Evolutionary conservation across 1,140 invertebrate species (phyloP).

Genomic region (Drosophila guanche): DNA sequence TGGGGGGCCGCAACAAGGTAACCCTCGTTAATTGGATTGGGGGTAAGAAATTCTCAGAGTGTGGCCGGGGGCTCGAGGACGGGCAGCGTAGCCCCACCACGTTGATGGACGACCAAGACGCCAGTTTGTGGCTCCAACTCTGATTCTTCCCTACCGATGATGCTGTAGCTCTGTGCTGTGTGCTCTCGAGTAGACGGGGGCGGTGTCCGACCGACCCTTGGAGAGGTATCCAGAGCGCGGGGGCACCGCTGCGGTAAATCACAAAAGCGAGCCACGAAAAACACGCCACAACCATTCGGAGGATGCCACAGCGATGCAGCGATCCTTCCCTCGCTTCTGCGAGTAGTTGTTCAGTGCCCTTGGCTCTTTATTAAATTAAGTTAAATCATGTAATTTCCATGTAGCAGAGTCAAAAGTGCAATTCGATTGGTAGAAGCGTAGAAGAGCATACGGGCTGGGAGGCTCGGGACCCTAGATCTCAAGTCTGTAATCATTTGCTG

Average conservation of each 20-base stretch:
- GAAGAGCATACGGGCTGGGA: conserved; percentile 19
- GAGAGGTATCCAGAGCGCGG: background rate
- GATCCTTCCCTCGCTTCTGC: too few relatives aligned
- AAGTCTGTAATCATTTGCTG: conserved; percentile 44
- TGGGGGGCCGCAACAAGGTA: background rate
- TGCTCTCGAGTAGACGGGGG: conserved; percentile 17
- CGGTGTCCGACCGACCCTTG: conserved; percentile 32
- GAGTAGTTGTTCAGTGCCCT: conserved; percentile 41
- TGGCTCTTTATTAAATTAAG: conserved; percentile 82
- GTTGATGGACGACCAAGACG: conserved; percentile 65
- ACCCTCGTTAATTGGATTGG: conserved; percentile 48
- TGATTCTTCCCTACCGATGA: background rate
- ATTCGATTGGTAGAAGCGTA: conserved; percentile 50
- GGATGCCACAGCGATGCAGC: background rate
- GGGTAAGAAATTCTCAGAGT: conserved; percentile 50
- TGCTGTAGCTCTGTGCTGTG: conserved; percentile 16
- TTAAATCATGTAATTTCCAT: conserved; percentile 82
- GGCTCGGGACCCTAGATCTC: conserved; percentile 4
- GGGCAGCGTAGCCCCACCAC: conserved; percentile 53
- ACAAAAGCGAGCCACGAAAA: conserved; percentile 72
- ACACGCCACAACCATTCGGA: conserved; percentile 6
- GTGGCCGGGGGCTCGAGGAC: conserved; percentile 54
- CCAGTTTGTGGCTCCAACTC: conserved; percentile 20
- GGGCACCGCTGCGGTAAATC: conserved; percentile 68
- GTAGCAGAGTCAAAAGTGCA: conserved; percentile 76